phyloP scores from a whole-genome alignment of 1,140 invertebrate species.

The Papilio dardanus region DNA sequence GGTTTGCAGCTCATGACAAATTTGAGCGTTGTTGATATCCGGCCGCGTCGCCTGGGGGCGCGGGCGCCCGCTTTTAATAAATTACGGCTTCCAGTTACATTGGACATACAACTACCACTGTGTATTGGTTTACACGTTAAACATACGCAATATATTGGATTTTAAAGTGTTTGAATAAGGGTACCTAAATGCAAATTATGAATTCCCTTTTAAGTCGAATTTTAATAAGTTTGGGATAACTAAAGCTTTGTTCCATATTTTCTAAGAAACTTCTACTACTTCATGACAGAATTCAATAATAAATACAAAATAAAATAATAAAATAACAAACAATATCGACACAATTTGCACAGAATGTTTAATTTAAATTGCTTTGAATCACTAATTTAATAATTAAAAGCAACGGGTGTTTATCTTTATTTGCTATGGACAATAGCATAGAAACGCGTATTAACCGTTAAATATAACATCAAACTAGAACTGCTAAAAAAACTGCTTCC shows the following conservation, averaged over 20 bases:
- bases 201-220: neutral
- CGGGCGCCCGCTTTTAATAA: slow-evolving; percentile 32
- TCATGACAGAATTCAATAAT: neutral
- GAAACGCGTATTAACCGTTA: neutral
- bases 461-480: neutral
- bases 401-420: neutral
- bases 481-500: neutral
- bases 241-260: neutral
- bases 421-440: neutral
- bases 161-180: neutral
- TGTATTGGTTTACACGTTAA: neutral
- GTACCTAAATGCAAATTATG: neutral
- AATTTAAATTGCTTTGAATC: no score
- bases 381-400: neutral
- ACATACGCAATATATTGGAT: neutral
- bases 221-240: neutral
- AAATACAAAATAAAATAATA: neutral
- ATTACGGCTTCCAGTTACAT: slow-evolving; percentile 38
- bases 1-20: slow-evolving; percentile 33
- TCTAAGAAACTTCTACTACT: neutral
- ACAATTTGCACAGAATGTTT: no score
- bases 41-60: slow-evolving; percentile 33
- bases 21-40: slow-evolving; percentile 37
- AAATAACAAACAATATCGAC: neutral
- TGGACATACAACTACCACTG: slow-evolving; percentile 2